Evolutionary conservation across 2,113 vertebrate species (phyloP).

Genomic region (Tinamus guttatus): DNA sequence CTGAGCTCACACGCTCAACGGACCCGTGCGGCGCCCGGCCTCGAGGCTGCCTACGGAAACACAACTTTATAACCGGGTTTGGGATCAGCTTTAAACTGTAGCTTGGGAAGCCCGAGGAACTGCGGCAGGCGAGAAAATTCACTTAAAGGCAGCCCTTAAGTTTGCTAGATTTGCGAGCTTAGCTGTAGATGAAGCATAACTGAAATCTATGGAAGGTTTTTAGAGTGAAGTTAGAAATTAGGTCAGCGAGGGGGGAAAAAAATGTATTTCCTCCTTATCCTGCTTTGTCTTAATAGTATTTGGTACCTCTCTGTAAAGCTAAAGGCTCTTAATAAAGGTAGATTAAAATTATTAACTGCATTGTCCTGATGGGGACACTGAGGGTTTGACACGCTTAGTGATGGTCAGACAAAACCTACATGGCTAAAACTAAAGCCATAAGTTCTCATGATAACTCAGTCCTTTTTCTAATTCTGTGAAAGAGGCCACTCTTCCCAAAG

Average conservation of each 20-base stretch:
- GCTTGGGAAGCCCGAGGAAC: background rate
- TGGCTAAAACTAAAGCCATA: background rate
- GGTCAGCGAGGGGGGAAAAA: constrained; percentile 39
- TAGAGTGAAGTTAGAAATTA: constrained; percentile 56
- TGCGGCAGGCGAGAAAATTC: constrained; percentile 39
- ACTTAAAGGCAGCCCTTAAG: constrained; percentile 52
- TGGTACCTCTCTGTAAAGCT: background rate
- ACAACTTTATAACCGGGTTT: background rate
- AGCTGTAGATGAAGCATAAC: constrained; percentile 54
- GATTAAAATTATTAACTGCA: constrained; percentile 41
- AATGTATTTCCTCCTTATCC: constrained; percentile 44
- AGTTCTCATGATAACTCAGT: background rate
- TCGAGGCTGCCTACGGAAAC: background rate
- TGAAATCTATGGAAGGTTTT: constrained; percentile 52
- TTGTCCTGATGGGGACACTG: background rate
- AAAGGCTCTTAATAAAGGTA: constrained; percentile 44
- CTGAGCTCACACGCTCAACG: background rate
- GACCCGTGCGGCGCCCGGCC: background rate
- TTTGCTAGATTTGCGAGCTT: constrained; percentile 56
- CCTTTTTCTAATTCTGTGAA: background rate
- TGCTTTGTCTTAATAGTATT: constrained; percentile 44
- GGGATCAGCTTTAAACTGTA: constrained; percentile 23
- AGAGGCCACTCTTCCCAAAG: background rate
- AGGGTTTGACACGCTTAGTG: background rate
- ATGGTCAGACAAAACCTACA: background rate